A percentile compares a stretch with the other conserved stretches of the same genome.
Evolutionary conservation across 53 echinoderm and acorn worm species (phyloP).

Genomic region (Echinometra lucunter): DNA sequence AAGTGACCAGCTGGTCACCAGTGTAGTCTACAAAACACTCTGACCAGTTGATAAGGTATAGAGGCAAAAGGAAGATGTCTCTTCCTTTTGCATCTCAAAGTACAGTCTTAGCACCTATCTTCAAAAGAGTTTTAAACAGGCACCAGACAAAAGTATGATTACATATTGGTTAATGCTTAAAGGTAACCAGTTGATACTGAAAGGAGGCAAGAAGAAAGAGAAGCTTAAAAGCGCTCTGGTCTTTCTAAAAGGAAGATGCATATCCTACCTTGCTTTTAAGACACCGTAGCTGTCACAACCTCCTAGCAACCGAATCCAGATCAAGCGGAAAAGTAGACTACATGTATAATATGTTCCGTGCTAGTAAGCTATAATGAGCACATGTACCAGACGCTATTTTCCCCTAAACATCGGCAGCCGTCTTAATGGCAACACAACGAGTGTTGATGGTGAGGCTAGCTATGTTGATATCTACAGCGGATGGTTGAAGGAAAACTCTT

Average conservation of each 20-base stretch:
- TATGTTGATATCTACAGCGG: conserved; percentile 24
- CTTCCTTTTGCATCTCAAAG: not conserved
- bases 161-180: not conserved
- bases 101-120: not conserved
- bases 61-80: not conserved
- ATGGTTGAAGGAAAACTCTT: not conserved
- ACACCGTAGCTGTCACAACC: not conserved
- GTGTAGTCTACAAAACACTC: not conserved
- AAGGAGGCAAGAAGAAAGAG: not conserved
- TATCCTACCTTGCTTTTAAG: conserved; percentile 18
- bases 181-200: not conserved
- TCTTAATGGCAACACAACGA: conserved; percentile 14
- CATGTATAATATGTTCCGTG: not conserved
- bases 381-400: conserved; percentile 23
- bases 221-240: not conserved
- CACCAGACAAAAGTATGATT: not conserved
- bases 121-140: not conserved
- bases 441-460: not conserved
- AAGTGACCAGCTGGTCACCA: not conserved
- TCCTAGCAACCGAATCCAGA: not conserved
- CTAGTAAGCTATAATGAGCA: not conserved
- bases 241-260: not conserved
- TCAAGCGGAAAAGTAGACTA: not conserved
- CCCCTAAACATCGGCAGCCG: not conserved
- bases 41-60: not conserved